These are phyloP conservation scores for Chascanopsetta lugubris DNA, from an alignment of 2,113 vertebrate genomes.

Conservation along the genomic window DNA sequence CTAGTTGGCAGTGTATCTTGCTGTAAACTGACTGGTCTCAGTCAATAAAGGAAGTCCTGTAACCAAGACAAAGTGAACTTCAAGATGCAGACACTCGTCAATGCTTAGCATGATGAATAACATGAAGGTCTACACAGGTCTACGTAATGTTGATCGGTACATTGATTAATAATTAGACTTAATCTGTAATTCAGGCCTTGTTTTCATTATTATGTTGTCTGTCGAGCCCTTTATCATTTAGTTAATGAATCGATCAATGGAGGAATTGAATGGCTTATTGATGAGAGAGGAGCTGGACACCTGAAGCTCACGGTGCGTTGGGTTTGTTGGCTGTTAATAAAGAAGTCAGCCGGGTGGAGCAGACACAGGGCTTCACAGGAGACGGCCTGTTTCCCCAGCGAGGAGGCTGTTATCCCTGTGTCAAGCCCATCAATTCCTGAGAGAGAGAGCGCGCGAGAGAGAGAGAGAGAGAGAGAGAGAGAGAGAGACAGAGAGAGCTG, in stretches of 20 bases:
- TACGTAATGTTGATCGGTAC: no score
- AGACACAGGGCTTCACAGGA: slow-evolving; percentile 52
- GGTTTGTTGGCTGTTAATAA: neutral
- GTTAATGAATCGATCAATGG: neutral
- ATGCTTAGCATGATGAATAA: no score
- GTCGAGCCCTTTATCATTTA: neutral
- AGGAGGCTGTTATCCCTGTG: slow-evolving; percentile 69
- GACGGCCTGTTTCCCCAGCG: slow-evolving; percentile 54
- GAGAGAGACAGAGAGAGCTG: slow-evolving; percentile 67
- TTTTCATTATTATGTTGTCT: neutral
- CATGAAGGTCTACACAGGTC: no score
- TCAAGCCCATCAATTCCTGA: slow-evolving; percentile 60
- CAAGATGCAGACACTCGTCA: no score
- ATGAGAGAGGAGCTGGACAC: neutral
- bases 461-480: no score
- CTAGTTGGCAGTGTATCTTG: no score
- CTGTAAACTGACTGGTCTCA: no score
- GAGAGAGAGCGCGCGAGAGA: no score
- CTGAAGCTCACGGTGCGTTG: neutral
- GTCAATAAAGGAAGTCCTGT: no score
- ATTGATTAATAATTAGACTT: no score
- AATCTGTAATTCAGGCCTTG: no score
- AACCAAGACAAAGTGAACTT: no score
- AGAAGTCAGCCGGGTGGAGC: slow-evolving; percentile 25
- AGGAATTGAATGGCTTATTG: neutral